Percentiles rank a stretch among this genome's conserved stretches.
Conservation (phyloP, 2,113 vertebrate genomes). For the Triplophysa siluroides region DNA sequence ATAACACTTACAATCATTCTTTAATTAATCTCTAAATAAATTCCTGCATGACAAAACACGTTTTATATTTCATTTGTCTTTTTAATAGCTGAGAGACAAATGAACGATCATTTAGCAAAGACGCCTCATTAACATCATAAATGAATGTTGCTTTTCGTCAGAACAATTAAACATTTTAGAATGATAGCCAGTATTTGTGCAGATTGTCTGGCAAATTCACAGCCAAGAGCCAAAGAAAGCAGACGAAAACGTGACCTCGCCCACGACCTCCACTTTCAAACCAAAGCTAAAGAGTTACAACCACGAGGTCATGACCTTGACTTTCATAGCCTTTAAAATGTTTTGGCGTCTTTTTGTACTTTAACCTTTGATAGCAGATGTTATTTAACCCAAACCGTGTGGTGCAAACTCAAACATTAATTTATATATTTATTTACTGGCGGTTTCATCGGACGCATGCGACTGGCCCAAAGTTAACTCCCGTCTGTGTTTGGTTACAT, state of each 20-base stretch:
- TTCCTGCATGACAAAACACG: not conserved
- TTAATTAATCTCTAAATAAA: not conserved
- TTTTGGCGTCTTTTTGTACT: not conserved
- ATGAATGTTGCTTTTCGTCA: not conserved
- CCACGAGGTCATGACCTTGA: not conserved
- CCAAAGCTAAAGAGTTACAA: not conserved
- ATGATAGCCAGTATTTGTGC: not conserved
- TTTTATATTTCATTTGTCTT: constrained; percentile 3
- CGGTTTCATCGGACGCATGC: too few species aligned
- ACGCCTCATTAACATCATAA: constrained; percentile 11
- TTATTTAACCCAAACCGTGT: too few species aligned
- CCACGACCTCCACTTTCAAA: not conserved
- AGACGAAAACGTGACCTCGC: not conserved
- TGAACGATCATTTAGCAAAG: not conserved
- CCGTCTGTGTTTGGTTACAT: too few species aligned
- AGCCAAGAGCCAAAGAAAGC: too few species aligned
- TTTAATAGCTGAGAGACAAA: constrained; percentile 14
- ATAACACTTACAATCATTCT: too few species aligned
- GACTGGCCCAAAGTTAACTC: too few species aligned
- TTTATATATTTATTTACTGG: too few species aligned
- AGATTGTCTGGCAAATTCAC: too few species aligned
- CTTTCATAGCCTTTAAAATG: not conserved
- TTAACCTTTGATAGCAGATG: not conserved
- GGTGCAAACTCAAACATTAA: too few species aligned
- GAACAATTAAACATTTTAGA: not conserved